phyloP scores from a whole-genome alignment of 2,888 invertebrate species.

The Metacarcinus magister region DNA sequence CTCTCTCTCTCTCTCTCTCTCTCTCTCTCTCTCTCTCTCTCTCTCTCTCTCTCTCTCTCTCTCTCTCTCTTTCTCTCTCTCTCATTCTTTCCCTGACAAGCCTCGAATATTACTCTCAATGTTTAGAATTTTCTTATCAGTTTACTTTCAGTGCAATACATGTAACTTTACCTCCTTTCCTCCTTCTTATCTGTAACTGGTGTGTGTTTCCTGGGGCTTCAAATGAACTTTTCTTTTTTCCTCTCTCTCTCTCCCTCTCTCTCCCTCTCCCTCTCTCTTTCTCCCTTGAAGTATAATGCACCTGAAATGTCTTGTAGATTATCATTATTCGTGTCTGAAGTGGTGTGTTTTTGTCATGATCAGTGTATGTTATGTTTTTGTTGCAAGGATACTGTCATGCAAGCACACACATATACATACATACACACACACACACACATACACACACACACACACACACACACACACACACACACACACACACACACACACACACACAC shows the following conservation, averaged over 20 bases:
- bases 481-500: no score
- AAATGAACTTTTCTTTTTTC: neutral
- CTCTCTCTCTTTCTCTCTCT: slow-evolving; percentile 51
- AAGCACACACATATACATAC: neutral
- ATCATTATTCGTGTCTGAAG: neutral
- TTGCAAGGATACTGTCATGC: neutral
- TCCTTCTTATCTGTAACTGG: neutral
- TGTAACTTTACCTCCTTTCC: neutral
- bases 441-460: no score
- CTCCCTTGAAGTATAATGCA: neutral
- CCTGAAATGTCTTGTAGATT: neutral
- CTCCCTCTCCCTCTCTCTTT: neutral
- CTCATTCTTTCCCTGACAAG: neutral
- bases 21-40: slow-evolving; percentile 33
- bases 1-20: slow-evolving; percentile 37
- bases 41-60: slow-evolving; percentile 61
- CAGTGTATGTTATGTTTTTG: neutral
- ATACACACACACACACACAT: no score
- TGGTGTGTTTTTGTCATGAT: neutral
- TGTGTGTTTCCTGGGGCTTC: neutral
- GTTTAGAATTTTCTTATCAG: neutral
- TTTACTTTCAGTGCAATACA: neutral
- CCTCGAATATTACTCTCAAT: no score
- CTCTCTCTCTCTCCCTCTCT: no score
- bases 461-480: no score